Percentiles rank a stretch among this genome's conserved stretches.
Evolutionary conservation across 1,140 invertebrate species (phyloP).

Genomic region (Drosophila mauritiana): DNA sequence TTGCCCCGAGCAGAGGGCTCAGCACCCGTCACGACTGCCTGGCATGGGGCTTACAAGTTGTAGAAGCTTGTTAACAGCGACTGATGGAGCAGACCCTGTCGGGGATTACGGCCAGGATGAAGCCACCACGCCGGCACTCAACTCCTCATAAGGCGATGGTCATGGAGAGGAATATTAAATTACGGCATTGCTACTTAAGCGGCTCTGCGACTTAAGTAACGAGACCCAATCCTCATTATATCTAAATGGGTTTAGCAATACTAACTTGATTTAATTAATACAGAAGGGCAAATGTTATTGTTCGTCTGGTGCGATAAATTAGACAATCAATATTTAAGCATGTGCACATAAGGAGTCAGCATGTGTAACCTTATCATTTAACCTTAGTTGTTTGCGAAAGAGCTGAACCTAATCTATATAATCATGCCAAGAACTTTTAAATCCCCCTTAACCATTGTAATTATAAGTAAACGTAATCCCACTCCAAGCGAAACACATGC

Average conservation of each 20-base stretch:
- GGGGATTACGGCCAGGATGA: slow-evolving; percentile 30
- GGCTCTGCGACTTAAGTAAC: neutral
- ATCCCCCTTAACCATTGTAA: neutral
- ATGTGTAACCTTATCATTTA: neutral
- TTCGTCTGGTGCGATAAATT: neutral
- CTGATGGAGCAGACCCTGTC: slow-evolving; percentile 27
- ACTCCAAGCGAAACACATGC: slow-evolving; percentile 19
- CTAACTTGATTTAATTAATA: neutral
- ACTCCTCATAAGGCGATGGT: neutral
- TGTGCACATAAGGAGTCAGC: neutral
- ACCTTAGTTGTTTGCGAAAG: neutral
- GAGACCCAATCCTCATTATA: neutral
- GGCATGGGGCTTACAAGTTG: slow-evolving; percentile 54
- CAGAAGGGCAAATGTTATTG: neutral
- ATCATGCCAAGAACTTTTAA: neutral
- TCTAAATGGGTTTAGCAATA: too few species aligned
- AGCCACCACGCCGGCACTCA: slow-evolving; percentile 1
- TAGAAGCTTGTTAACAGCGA: slow-evolving; percentile 72
- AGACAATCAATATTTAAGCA: neutral
- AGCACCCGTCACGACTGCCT: slow-evolving; percentile 14
- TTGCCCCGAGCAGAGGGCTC: slow-evolving; percentile 39
- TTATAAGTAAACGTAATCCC: neutral
- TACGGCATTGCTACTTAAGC: slow-evolving; percentile 18
- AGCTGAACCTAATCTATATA: neutral
- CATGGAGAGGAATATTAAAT: slow-evolving; percentile 36